Evolutionary conservation across 1,140 invertebrate species (phyloP), one percentile per base, ranked within the genome.

Genomic region (Eumaeus atala): DNA sequence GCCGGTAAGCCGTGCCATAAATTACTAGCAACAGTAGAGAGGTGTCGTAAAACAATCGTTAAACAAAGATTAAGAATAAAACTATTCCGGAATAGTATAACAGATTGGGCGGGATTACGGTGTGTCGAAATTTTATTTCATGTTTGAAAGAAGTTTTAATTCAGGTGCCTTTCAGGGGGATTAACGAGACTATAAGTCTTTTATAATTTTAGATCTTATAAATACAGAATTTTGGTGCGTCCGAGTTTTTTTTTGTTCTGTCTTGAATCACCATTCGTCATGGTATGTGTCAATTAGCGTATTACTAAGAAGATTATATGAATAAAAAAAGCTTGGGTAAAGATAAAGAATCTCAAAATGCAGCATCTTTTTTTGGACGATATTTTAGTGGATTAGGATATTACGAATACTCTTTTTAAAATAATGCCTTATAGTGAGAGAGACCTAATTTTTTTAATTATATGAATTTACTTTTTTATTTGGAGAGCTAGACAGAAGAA

Each of bases 31-130:
- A 62, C 64, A 71, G 65, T 69, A 73, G 71, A 68, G 68, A 68
- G 54, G 58, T 53, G 64, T 61, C 67, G 69, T 81, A 80, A 80
- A 81, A 79, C 69, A 74, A 78, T 80, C 76, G 70, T 84, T 78
- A 81, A 77, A 77, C 59, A 59, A 59, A 71, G 73, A 76, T 78
- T 80, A 75, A 67, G 64, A 80, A 59, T 67, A 70, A 67, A 66
- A 68, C 64, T 70, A 69, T 67, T 68, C 61, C 58, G 51, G 63
- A 72, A 52, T 63, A 63, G 47, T 60, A 64, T 55, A 61, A 59
- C 48, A 59, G 49, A 48, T 61, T 33, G 37, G 44, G 42, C 48
- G 33, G 56, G 44, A 61, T 58, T 53, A 64, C 53, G 49, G 54
- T 44, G 51, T 58, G 56, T 56, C 49, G 52, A 52, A 42, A 54